Evolutionary conservation across 2,113 vertebrate species (phyloP), one percentile per base, ranked within the genome.

Genomic region (Corvus moneduloides): DNA sequence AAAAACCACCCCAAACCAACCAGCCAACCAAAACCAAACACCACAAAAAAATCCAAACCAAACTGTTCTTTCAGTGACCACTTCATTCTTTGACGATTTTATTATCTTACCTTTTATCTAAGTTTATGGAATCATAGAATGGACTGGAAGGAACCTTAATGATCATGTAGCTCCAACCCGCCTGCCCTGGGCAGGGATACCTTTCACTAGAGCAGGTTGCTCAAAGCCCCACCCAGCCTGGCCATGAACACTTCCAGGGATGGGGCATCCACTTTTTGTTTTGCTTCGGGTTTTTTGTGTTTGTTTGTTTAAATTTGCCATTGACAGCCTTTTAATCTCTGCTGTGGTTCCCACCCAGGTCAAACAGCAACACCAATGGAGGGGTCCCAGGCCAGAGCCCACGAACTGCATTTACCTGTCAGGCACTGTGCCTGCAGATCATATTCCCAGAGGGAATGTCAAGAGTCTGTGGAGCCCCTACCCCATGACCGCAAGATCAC

Each of bases 141-240:
- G 22, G 6, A 12, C 19, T 73, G 18, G 44, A 73, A 76, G 9
- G 18, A 9, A 49, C 5, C 10, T 54, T 11, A 55, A 55, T 19
- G 17, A 55, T 27, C 35, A 77, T 1, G 0, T 2, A 62, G 30
- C 7, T 83, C 55, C 41, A 62, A 32, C 1, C 1, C 9, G 5
- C 4, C 6, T 26, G 11, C 28, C n/a, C 21, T 6, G 9, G 33
- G 11, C 23, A 75, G 21, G n/a, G n/a, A 19, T 17, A 48, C 14
- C 14, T 35, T 69, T 16, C 41, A 35, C 26, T 13, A 37, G 12
- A 55, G 15, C 17, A 76, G 14, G 35, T 11, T 76, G 11, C 32
- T 84, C 26, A 32, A 62, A 76, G 41, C 3, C 26, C 35, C 30
- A 48, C 32, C 30, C 35, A 55, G 10, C 17, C 35, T 20, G 48